These are phyloP conservation scores for Drosophila orosa DNA, from an alignment of 1,140 invertebrate genomes.

Conservation along the genomic window DNA sequence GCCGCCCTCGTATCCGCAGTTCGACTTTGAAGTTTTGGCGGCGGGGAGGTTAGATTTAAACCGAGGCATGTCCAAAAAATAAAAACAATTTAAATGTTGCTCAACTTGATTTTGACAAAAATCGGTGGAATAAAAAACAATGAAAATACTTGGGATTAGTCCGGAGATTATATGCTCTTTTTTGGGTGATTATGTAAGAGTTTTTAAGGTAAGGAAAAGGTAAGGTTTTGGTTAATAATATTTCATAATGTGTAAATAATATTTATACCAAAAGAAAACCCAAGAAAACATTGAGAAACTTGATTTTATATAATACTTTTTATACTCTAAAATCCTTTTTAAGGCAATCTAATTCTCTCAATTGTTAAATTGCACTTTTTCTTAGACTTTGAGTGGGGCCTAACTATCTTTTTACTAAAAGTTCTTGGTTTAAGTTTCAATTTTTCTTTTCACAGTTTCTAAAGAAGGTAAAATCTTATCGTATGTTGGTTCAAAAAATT, in stretches of 20 bases:
- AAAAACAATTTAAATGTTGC: conserved; percentile 41
- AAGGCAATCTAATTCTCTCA: background rate
- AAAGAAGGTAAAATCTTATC: background rate
- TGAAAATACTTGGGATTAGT: background rate
- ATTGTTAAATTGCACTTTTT: background rate
- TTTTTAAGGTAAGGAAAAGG: background rate
- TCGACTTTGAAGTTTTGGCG: conserved; percentile 50
- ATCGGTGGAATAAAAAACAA: background rate
- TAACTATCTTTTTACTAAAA: background rate
- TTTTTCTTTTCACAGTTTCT: background rate
- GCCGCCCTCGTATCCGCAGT: conserved; percentile 32
- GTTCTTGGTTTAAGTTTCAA: background rate
- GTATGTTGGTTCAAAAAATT: background rate
- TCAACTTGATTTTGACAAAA: conserved; percentile 26
- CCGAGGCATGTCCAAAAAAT: conserved; percentile 48
- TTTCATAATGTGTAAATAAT: background rate
- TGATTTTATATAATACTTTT: background rate
- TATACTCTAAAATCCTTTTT: no score
- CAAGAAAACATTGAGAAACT: background rate
- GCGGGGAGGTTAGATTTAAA: conserved; percentile 50
- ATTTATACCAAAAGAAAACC: background rate
- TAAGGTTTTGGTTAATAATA: background rate
- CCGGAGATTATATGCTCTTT: conserved; percentile 20
- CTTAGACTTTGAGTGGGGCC: background rate
- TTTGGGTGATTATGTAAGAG: background rate